These are phyloP conservation scores for Protaetia brevitarsis DNA, from an alignment of 1,140 invertebrate genomes.

Conservation along the genomic window DNA sequence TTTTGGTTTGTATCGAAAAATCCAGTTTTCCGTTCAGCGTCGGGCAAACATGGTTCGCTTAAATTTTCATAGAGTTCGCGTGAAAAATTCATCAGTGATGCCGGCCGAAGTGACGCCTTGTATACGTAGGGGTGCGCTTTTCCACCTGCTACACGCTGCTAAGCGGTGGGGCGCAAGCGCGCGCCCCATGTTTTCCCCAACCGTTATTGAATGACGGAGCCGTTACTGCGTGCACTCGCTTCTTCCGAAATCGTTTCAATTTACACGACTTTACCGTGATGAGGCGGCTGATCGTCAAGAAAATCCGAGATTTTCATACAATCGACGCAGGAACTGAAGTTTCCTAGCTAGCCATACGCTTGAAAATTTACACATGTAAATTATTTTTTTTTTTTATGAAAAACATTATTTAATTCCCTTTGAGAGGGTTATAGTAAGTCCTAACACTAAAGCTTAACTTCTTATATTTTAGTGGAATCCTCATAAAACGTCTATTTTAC, in stretches of 20 bases:
- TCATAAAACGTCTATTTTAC: no score
- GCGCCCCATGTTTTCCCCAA: neutral
- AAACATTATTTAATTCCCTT: no score
- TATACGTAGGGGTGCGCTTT: neutral
- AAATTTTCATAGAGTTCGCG: neutral
- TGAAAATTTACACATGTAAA: neutral
- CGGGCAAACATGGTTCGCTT: neutral
- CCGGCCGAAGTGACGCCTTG: neutral
- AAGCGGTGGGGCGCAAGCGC: neutral
- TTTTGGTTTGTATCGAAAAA: no score
- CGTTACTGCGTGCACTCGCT: neutral
- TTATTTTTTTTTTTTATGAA: no score
- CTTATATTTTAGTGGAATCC: no score
- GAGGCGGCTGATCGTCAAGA: neutral
- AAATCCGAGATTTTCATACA: neutral
- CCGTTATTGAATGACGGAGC: conserved; percentile 1
- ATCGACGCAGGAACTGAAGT: neutral
- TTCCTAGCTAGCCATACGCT: neutral
- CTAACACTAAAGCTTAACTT: no score
- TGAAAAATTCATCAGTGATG: conserved; percentile 6
- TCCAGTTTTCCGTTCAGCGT: no score
- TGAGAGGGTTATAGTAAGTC: no score
- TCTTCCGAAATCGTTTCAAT: conserved; percentile 10
- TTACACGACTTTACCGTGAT: neutral
- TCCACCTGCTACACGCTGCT: conserved; percentile 3